A percentile compares a stretch with the other conserved stretches of the same genome.
Conservation (phyloP, 2,113 vertebrate genomes). For the Poicephalus gulielmi region DNA sequence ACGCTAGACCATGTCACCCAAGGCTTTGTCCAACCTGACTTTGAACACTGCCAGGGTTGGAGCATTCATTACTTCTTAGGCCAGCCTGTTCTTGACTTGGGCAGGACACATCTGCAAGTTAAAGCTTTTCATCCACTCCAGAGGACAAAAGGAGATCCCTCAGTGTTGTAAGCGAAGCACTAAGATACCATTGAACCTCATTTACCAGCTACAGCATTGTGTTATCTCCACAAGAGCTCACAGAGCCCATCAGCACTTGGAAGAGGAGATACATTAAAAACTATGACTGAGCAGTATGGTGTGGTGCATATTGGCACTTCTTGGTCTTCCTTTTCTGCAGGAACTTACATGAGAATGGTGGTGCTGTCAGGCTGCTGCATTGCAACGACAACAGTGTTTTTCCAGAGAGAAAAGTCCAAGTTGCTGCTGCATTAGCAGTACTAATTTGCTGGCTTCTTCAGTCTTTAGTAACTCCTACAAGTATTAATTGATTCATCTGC, state of each 20-base stretch:
- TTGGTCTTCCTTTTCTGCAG: not conserved
- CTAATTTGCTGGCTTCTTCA: not conserved
- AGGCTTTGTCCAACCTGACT: not conserved
- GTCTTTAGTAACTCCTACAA: not conserved
- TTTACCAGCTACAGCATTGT: not conserved
- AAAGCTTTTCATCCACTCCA: not conserved
- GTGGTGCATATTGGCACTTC: fast-evolving
- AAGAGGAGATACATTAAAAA: not conserved
- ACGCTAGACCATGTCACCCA: not conserved
- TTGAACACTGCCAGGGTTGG: not conserved
- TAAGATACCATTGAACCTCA: not conserved
- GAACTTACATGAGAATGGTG: fast-evolving
- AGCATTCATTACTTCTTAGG: not conserved
- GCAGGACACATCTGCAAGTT: not conserved
- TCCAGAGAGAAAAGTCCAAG: not conserved
- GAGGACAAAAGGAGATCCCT: not conserved
- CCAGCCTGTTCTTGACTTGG: not conserved
- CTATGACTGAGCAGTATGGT: fast-evolving
- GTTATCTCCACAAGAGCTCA: not conserved
- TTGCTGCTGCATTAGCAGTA: not conserved
- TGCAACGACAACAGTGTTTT: fast-evolving
- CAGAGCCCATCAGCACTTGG: not conserved
- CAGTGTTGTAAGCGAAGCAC: not conserved
- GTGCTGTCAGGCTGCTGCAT: not conserved
- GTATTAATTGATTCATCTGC: not conserved